These are phyloP conservation scores for Aphodius granarius DNA, from an alignment of 2,888 invertebrate genomes.

Conservation along the genomic window DNA sequence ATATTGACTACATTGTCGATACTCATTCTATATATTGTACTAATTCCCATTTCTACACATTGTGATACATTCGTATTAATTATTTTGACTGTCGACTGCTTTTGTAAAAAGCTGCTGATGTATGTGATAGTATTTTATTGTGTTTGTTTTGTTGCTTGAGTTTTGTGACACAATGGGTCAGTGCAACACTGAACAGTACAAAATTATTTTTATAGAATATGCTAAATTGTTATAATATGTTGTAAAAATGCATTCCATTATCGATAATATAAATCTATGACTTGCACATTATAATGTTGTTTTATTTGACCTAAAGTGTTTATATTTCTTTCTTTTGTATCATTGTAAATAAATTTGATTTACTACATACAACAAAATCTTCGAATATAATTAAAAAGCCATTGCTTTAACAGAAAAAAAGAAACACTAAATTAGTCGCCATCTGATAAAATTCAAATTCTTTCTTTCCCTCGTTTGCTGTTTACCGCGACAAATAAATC, in stretches of 20 bases:
- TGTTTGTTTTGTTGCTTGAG: neutral
- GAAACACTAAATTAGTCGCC: neutral
- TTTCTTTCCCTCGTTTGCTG: neutral
- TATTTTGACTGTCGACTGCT: neutral
- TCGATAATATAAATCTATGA: neutral
- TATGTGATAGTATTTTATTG: neutral
- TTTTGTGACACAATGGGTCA: neutral
- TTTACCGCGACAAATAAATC: conserved; percentile 1
- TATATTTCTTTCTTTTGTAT: neutral
- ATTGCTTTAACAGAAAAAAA: neutral
- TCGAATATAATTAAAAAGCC: neutral
- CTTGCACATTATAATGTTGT: neutral
- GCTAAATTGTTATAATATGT: neutral
- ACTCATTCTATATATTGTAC: neutral
- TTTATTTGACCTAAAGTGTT: too few relatives aligned
- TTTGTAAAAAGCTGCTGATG: neutral
- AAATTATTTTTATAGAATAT: neutral
- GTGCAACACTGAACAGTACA: neutral
- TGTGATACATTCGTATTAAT: neutral
- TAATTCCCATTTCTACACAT: neutral
- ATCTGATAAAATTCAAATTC: neutral
- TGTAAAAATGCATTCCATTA: neutral
- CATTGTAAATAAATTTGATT: neutral
- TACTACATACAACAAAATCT: neutral
- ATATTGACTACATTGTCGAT: neutral